phyloP scores from a whole-genome alignment of 2,797 vertebrate genomes.

The Acanthopagrus latus region DNA sequence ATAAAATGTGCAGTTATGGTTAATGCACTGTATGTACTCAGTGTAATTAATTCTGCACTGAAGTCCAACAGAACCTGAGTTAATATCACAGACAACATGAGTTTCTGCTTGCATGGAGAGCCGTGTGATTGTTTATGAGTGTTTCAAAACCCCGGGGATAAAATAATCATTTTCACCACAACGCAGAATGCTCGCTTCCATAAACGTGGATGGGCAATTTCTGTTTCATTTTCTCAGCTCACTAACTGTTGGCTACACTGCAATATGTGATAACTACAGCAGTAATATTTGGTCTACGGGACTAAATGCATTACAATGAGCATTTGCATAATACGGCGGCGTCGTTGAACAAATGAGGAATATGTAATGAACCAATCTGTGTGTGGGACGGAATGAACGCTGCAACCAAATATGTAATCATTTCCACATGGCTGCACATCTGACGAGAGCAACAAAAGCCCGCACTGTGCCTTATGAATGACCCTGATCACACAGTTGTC shows the following conservation, averaged over 20 bases:
- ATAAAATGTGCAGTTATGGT: slow-evolving; percentile 31
- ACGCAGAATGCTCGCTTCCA: slow-evolving; percentile 65
- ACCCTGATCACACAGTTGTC: slow-evolving; percentile 59
- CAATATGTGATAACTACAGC: slow-evolving; percentile 72
- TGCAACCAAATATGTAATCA: slow-evolving; percentile 77
- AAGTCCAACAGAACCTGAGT: slow-evolving; percentile 59
- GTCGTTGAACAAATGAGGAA: slow-evolving; percentile 78
- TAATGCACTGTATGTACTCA: slow-evolving; percentile 17
- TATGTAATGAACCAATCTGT: slow-evolving; percentile 81
- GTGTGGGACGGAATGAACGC: slow-evolving; percentile 73
- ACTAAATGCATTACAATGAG: slow-evolving; percentile 79
- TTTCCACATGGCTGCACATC: slow-evolving; percentile 77
- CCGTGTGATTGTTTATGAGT: slow-evolving; percentile 70
- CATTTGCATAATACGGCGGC: slow-evolving; percentile 81
- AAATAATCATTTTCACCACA: slow-evolving; percentile 69
- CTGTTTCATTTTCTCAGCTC: slow-evolving; percentile 81
- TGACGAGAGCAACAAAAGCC: slow-evolving; percentile 67
- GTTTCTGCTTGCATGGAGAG: slow-evolving; percentile 67
- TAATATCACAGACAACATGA: slow-evolving; percentile 61
- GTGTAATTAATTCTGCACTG: slow-evolving; percentile 62
- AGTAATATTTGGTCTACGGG: slow-evolving; percentile 77
- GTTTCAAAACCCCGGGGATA: slow-evolving; percentile 73
- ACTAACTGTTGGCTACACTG: slow-evolving; percentile 82
- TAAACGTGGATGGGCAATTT: slow-evolving; percentile 77
- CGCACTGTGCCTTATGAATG: slow-evolving; percentile 50